These are phyloP conservation scores for Cryptocephalus primarius DNA, from an alignment of 2,888 invertebrate species.

Conservation along the genomic window DNA sequence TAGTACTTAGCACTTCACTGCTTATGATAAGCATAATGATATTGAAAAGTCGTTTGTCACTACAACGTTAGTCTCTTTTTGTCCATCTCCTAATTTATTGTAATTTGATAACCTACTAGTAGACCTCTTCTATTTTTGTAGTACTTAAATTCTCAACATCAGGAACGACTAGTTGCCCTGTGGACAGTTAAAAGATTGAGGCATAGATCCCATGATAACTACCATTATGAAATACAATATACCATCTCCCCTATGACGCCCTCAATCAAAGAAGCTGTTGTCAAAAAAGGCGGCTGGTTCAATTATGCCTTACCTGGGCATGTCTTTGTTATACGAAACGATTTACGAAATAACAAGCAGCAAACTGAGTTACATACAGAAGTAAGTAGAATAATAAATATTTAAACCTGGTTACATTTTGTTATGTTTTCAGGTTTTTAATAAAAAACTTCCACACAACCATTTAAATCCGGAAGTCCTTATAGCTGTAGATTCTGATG, in stretches of 20 bases:
- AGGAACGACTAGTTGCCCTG: conserved; percentile 43
- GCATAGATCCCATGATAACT: conserved; percentile 46
- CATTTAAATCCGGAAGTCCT: conserved; percentile 13
- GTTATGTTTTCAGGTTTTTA: conserved; percentile 5
- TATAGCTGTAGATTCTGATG: conserved; percentile 19
- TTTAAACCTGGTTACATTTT: background rate
- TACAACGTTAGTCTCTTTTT: no score
- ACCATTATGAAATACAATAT: conserved; percentile 55
- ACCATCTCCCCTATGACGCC: conserved; percentile 48
- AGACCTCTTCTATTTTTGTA: conserved; percentile 2
- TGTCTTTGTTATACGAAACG: conserved; percentile 49
- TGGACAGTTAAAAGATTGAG: conserved; percentile 61
- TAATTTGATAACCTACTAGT: background rate
- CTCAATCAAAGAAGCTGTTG: conserved; percentile 20
- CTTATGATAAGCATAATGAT: no score
- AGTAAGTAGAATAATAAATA: background rate
- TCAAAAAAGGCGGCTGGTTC: conserved; percentile 34
- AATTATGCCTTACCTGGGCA: conserved; percentile 45
- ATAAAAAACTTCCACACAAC: conserved; percentile 10
- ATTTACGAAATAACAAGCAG: conserved; percentile 6
- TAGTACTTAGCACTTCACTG: no score
- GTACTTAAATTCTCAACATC: conserved; percentile 20
- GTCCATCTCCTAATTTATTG: background rate
- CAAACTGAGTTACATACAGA: background rate
- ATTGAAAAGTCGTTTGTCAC: no score